These are phyloP conservation scores for Synergus itoensis DNA, from an alignment of 2,888 invertebrate species.

Conservation along the genomic window DNA sequence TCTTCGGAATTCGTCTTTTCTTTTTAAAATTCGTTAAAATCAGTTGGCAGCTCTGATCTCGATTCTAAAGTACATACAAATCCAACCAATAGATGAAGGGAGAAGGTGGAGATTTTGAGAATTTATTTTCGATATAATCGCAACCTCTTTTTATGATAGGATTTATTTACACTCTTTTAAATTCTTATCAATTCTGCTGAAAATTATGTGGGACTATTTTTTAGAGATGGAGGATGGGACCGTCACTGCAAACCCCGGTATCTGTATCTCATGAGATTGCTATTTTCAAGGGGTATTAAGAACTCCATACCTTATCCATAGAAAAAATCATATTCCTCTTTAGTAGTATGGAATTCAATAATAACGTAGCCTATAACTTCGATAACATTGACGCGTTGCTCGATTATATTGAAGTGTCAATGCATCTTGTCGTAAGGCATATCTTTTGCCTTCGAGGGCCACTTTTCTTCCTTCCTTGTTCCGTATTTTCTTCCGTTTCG, in stretches of 20 bases:
- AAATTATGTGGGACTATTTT: neutral
- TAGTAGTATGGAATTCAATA: neutral
- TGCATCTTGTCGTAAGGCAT: too few relatives aligned
- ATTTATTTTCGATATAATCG: too few relatives aligned
- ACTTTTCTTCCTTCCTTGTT: constrained; percentile 9
- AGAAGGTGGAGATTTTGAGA: too few relatives aligned
- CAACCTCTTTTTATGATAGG: too few relatives aligned
- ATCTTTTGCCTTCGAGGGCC: neutral
- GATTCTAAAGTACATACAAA: too few relatives aligned
- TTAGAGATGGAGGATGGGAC: neutral
- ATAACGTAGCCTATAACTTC: neutral
- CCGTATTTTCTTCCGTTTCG: constrained; percentile 10
- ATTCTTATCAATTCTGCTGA: neutral
- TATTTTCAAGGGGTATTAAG: neutral
- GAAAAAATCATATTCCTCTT: neutral
- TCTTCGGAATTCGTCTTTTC: too few relatives aligned
- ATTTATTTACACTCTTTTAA: too few relatives aligned
- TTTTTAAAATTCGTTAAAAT: too few relatives aligned
- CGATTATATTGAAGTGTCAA: constrained; percentile 26
- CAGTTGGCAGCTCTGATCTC: too few relatives aligned
- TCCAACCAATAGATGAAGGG: too few relatives aligned
- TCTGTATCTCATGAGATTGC: neutral
- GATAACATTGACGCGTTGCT: constrained; percentile 12
- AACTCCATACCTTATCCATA: neutral
- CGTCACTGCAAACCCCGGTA: neutral